Evolutionary conservation across 2,797 vertebrate genomes (phyloP).

Genomic region (Diplodus puntazzo): DNA sequence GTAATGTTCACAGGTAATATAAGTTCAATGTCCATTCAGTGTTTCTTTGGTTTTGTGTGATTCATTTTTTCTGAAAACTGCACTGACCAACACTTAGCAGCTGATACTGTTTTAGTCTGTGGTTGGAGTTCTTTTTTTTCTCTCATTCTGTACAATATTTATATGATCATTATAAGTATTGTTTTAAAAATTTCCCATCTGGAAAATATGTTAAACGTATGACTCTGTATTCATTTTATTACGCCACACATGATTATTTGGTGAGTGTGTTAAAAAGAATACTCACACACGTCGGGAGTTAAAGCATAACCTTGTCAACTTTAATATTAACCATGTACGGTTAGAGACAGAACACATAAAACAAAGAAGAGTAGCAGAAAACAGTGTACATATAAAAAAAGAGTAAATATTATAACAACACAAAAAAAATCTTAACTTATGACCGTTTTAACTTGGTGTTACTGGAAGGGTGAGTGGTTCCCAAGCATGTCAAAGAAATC

Average conservation of each 20-base stretch:
- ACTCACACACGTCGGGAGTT: conserved; percentile 12
- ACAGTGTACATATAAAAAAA: conserved; percentile 73
- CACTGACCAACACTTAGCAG: too few relatives aligned
- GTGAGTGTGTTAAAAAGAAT: neutral
- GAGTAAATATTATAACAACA: conserved; percentile 56
- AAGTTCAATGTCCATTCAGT: too few relatives aligned
- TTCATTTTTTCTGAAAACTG: too few relatives aligned
- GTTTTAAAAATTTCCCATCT: too few relatives aligned
- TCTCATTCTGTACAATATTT: neutral
- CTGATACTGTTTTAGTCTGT: too few relatives aligned
- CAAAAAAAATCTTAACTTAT: conserved; percentile 52
- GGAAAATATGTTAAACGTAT: neutral
- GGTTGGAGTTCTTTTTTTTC: too few relatives aligned
- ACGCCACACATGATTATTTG: neutral
- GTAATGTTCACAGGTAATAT: too few relatives aligned
- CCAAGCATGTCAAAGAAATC: conserved; percentile 34
- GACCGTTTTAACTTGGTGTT: conserved; percentile 53
- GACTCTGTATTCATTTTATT: too few relatives aligned
- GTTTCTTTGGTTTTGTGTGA: too few relatives aligned
- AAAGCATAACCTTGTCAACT: conserved; percentile 75
- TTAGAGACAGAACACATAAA: conserved; percentile 79
- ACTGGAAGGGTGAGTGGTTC: conserved; percentile 40
- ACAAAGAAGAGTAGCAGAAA: conserved; percentile 78
- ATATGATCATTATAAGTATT: neutral
- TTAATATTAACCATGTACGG: conserved; percentile 87